Percentiles rank a stretch among this genome's conserved stretches.
phyloP scores from a whole-genome alignment of 2,113 vertebrate species.

The Setophaga petechia region DNA sequence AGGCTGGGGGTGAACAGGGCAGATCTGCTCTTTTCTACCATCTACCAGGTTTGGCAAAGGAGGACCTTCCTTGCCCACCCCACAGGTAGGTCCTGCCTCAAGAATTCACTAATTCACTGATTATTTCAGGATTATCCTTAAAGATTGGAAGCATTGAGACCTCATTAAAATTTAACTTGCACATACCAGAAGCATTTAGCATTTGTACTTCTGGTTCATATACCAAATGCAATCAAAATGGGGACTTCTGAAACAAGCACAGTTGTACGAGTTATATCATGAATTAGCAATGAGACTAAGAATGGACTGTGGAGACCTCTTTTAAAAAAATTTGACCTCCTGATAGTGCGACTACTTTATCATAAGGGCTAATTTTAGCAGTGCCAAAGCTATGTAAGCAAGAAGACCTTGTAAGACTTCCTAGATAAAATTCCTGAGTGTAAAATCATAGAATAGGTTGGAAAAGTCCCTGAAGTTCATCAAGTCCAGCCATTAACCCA shows the following conservation, averaged over 20 bases:
- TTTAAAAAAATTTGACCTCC: not conserved
- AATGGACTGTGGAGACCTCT: not conserved
- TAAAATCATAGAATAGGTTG: not conserved
- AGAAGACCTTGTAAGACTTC: not conserved
- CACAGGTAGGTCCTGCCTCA: accelerated
- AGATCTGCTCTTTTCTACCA: not conserved
- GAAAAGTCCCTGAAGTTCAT: not conserved
- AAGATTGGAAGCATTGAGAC: not conserved
- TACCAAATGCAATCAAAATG: not conserved
- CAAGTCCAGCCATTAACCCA: not conserved
- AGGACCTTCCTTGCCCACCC: not conserved
- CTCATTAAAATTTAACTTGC: not conserved
- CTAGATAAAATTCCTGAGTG: not conserved
- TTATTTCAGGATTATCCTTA: not conserved
- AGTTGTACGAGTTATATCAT: not conserved
- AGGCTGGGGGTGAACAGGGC: accelerated
- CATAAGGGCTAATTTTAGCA: not conserved
- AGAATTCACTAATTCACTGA: not conserved
- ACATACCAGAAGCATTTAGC: not conserved
- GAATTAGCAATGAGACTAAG: not conserved
- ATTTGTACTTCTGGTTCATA: constrained; percentile 6
- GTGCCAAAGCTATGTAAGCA: not conserved
- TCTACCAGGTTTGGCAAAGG: accelerated
- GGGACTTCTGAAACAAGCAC: not conserved
- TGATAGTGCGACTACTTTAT: not conserved